Base-by-base conservation (phyloP, 2,888 invertebrate genomes). In the Eupeodes latifasciatus region DNA sequence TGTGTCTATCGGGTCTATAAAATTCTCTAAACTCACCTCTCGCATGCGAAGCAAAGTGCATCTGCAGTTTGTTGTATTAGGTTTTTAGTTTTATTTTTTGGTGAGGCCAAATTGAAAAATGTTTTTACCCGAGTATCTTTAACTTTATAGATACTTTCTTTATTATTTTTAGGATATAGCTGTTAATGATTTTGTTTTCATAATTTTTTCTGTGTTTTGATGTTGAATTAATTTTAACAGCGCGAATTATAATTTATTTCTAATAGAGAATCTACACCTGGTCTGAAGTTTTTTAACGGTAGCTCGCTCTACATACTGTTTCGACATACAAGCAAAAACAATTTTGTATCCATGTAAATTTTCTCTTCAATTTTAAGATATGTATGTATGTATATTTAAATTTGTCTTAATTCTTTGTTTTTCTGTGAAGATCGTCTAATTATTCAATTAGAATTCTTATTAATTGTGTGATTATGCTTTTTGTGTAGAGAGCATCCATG, bases 111-210 rank as follows among this genome's bases (percentile, higher is more conserved):
- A 71, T 34, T 72, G n/a, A 57, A 40, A 11, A 27, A 49, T 66
- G 27, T 49, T 14, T 49, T 71, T n/a, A 57, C 14, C 27, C 27
- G 40, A 40, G 14, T 47, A 72, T 71, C 53, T 69, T n/a, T 51
- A 69, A 57, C 40, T 44, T 72, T 57, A 40, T 27, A 72, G 40
- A 59, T 47, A 72, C 59, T 72, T 72, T 72, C 59, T 72, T 47
- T 72, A 71, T 53, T 16, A 14, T 53, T 69, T 16, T 27, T 4
- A 67, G 2, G 14, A 51, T 27, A n/a, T 36, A 19, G 19, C 16
- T 55, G 71, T 53, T 40, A 11, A 40, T 69, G 34, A 53, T 40
- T 36, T 12, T 71, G 55, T 47, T 66, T 66, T 66, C 6, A 55
- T 53, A 0, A 16, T 69, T 51, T 69, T 14, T 10, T 34, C 51